Conservation (phyloP, 2,888 invertebrate species). For the Tachina fera region DNA sequence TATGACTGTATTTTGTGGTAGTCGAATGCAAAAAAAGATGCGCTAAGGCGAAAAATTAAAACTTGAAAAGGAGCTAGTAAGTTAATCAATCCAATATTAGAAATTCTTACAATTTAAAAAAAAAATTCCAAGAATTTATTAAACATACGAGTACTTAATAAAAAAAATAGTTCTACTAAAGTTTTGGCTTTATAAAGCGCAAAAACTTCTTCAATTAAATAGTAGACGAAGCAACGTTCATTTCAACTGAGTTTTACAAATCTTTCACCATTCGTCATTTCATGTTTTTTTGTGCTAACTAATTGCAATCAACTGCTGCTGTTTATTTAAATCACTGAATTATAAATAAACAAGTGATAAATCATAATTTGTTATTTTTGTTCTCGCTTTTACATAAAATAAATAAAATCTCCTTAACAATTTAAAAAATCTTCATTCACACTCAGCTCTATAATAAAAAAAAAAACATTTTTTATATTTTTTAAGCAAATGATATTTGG, state of each 20-base stretch:
- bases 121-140: too few relatives aligned
- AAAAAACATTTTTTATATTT: not conserved
- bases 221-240: not conserved
- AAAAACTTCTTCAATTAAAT: too few relatives aligned
- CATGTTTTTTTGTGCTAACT: constrained; percentile 28
- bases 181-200: too few relatives aligned
- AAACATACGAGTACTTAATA: too few relatives aligned
- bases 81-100: constrained; percentile 3
- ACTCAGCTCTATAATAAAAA: constrained; percentile 40
- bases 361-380: constrained; percentile 40
- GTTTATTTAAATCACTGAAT: constrained; percentile 63
- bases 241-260: not conserved
- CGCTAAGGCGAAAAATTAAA: not conserved
- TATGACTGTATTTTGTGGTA: constrained; percentile 16
- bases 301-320: constrained; percentile 60
- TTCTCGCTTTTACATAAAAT: constrained; percentile 26
- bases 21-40: constrained; percentile 17
- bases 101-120: not conserved
- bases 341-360: constrained; percentile 69
- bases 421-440: constrained; percentile 51
- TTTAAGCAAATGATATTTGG: constrained; percentile 12
- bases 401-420: constrained; percentile 40
- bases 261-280: constrained; percentile 43
- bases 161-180: too few relatives aligned
- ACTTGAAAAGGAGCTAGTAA: not conserved